These are phyloP conservation scores for Notolabrus celidotus DNA, from an alignment of 2,797 vertebrate genomes.

Conservation along the genomic window DNA sequence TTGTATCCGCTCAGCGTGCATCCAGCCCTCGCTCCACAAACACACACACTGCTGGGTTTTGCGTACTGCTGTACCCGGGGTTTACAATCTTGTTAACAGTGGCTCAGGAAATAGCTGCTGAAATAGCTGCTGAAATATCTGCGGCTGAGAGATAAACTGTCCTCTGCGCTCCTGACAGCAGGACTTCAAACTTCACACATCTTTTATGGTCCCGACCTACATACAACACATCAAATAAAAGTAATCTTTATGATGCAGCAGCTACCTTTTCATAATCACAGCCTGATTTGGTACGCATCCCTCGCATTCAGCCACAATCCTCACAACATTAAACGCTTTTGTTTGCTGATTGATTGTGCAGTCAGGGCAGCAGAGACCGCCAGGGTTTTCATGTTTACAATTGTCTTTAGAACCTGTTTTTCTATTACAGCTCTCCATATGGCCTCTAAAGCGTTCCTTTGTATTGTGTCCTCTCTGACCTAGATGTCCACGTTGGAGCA, in stretches of 20 bases:
- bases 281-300: constrained; percentile 22
- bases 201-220: constrained; percentile 42
- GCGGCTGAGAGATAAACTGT: constrained; percentile 57
- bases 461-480: constrained; percentile 32
- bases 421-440: not conserved
- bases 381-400: constrained; percentile 21
- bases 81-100: constrained; percentile 70
- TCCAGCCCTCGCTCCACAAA: constrained; percentile 14
- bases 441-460: constrained; percentile 4
- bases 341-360: constrained; percentile 21
- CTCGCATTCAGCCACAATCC: constrained; percentile 1
- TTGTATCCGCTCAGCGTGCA: constrained; percentile 15
- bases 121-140: constrained; percentile 60
- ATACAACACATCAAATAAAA: constrained; percentile 47
- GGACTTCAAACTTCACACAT: constrained; percentile 31
- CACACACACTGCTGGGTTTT: constrained; percentile 5
- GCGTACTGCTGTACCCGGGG: constrained; percentile 39
- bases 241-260: constrained; percentile 61
- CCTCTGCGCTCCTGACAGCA: constrained; percentile 24
- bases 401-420: constrained; percentile 11
- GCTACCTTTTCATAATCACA: constrained; percentile 34
- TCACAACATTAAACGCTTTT: constrained; percentile 18
- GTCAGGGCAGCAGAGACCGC: not conserved
- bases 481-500: constrained; percentile 91
- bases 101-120: constrained; percentile 46